Conservation (phyloP, 2,888 invertebrate species). For the Aporophyla nigra region DNA sequence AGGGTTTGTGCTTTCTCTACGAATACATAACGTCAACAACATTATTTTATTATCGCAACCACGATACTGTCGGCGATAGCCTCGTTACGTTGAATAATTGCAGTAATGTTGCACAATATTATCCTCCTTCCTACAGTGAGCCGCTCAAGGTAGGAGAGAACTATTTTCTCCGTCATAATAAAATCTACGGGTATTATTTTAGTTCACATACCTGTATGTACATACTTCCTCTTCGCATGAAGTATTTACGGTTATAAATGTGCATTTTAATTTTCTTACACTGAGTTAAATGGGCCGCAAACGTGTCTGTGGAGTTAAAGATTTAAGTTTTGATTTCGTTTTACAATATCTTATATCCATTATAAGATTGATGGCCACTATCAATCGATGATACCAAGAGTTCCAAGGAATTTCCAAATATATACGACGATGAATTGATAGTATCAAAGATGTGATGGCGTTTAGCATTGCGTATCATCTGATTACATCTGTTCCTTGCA, state of each 20-base stretch:
- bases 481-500: no score
- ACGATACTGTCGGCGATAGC: conserved; percentile 70
- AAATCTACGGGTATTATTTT: background rate
- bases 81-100: conserved; percentile 71
- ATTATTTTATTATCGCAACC: no score
- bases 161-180: background rate
- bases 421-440: no score
- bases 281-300: background rate
- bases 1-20: no score
- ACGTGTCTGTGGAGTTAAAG: background rate
- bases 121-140: conserved; percentile 34
- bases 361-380: background rate
- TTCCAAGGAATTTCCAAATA: no score
- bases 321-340: no score
- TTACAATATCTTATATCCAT: no score
- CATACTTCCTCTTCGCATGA: background rate
- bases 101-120: conserved; percentile 59
- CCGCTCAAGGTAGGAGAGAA: background rate
- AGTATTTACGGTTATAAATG: background rate
- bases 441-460: no score
- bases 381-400: no score
- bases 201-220: background rate
- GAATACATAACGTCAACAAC: conserved; percentile 45
- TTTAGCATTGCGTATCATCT: no score
- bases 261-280: background rate